A percentile compares a stretch with the other conserved stretches of the same genome.
phyloP scores from a whole-genome alignment of 2,797 vertebrate species.

The Typhlichthys eigenmanni region DNA sequence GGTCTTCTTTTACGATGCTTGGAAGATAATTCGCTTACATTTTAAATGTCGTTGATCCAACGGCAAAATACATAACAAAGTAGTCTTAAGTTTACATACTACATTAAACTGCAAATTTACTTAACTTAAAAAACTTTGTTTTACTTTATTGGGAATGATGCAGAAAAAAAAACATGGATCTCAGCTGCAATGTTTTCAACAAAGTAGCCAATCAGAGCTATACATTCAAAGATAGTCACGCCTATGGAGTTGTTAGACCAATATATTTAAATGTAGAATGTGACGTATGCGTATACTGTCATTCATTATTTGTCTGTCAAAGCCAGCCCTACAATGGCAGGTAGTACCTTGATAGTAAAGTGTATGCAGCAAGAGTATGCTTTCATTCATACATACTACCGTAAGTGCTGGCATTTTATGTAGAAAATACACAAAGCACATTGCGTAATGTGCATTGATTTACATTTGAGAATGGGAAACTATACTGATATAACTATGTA shows the following conservation, averaged over 20 bases:
- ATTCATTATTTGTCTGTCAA: conserved; percentile 11
- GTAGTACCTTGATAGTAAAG: no score
- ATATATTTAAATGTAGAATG: conserved; percentile 59
- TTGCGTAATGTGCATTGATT: neutral
- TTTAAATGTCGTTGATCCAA: neutral
- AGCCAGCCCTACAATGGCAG: no score
- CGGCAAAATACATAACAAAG: no score
- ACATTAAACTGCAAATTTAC: conserved; percentile 20
- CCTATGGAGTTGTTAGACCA: conserved; percentile 54
- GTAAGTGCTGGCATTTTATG: neutral
- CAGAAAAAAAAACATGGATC: conserved; percentile 6
- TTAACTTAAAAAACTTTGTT: conserved; percentile 27
- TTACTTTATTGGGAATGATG: neutral
- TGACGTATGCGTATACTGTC: conserved; percentile 8
- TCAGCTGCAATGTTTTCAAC: conserved; percentile 30
- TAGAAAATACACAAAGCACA: neutral
- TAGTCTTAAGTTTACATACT: neutral
- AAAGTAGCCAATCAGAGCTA: conserved; percentile 59
- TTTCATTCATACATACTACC: no score
- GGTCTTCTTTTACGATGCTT: conserved; percentile 33
- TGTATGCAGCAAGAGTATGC: no score
- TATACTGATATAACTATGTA: neutral
- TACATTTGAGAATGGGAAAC: neutral
- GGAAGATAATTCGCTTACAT: conserved; percentile 15
- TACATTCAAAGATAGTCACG: conserved; percentile 75